Conservation (phyloP, 2,888 invertebrate genomes). For the Parnassius orleans region DNA sequence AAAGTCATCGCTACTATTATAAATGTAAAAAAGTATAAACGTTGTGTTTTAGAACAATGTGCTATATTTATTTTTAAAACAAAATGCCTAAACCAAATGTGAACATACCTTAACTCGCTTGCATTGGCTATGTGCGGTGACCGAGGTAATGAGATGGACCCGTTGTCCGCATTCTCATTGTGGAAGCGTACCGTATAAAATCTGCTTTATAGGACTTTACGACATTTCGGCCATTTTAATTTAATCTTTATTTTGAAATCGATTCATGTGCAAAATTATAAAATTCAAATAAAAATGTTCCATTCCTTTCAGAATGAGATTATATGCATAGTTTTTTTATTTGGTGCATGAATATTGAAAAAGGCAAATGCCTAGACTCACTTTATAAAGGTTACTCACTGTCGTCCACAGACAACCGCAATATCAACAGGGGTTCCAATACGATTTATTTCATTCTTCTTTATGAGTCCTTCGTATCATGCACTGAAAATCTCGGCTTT, state of each 20-base stretch:
- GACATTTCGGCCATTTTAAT: too few relatives aligned
- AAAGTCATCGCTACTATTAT: too few relatives aligned
- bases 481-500: constrained; percentile 19
- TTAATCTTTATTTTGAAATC: too few relatives aligned
- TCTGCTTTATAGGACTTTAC: too few relatives aligned
- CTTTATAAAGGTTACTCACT: constrained; percentile 35
- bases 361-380: constrained; percentile 32
- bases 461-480: constrained; percentile 28
- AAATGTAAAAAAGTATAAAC: too few relatives aligned
- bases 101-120: background rate
- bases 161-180: background rate
- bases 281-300: too few relatives aligned
- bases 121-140: constrained; percentile 36
- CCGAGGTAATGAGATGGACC: background rate
- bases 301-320: too few relatives aligned
- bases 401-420: constrained; percentile 35
- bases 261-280: too few relatives aligned
- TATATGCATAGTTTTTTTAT: constrained; percentile 16
- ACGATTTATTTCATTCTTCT: constrained; percentile 34
- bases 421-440: constrained; percentile 35
- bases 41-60: too few relatives aligned
- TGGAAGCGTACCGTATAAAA: background rate
- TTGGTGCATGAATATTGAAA: constrained; percentile 30
- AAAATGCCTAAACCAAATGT: background rate
- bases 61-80: too few relatives aligned